Conservation (phyloP, 1,140 invertebrate genomes). For the Piezodorus guildinii region DNA sequence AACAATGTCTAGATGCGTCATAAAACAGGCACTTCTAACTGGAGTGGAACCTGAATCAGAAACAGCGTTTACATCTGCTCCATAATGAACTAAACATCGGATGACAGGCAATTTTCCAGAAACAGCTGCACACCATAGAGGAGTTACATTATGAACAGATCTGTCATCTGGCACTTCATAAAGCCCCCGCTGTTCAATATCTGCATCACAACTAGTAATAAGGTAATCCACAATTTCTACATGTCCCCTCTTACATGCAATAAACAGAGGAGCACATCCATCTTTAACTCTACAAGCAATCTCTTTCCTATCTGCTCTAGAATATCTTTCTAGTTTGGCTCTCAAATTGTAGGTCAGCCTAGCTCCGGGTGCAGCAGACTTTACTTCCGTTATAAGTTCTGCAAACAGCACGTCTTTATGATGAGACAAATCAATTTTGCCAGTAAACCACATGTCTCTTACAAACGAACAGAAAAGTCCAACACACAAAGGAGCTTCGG, state of each 20-base stretch:
- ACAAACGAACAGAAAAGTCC: background rate
- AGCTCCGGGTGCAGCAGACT: constrained; percentile 52
- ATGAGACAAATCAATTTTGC: constrained; percentile 36
- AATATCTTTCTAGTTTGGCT: constrained; percentile 48
- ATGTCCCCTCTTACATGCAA: constrained; percentile 72
- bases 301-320: constrained; percentile 43
- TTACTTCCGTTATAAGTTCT: constrained; percentile 56
- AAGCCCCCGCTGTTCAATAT: constrained; percentile 71
- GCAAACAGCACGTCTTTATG: constrained; percentile 49
- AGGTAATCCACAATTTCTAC: constrained; percentile 82
- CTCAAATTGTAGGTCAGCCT: constrained; percentile 50
- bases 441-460: constrained; percentile 24
- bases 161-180: constrained; percentile 59
- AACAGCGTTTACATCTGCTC: constrained; percentile 71
- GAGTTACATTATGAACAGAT: constrained; percentile 71
- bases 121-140: constrained; percentile 86
- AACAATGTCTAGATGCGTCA: constrained; percentile 74
- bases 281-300: constrained; percentile 53
- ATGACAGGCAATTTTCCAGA: constrained; percentile 71
- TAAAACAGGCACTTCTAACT: constrained; percentile 82
- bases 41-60: constrained; percentile 82
- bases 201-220: constrained; percentile 63
- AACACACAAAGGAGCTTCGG: no score
- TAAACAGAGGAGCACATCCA: constrained; percentile 77
- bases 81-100: constrained; percentile 61